phyloP scores from a whole-genome alignment of 1,140 invertebrate species.

The Nebria ingens region DNA sequence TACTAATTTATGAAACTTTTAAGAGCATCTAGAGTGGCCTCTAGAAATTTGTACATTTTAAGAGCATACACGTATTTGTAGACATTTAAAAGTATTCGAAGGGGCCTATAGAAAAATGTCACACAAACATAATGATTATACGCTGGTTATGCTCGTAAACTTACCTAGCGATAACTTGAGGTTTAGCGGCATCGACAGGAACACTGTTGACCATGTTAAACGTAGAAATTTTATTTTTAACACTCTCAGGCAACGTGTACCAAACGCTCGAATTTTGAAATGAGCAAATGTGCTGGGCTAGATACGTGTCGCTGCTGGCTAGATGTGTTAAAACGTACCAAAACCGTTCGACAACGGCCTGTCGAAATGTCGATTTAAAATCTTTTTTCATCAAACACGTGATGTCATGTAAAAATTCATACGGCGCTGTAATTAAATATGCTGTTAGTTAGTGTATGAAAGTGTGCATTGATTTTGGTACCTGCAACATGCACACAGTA shows the following conservation, averaged over 20 bases:
- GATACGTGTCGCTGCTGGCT: slow-evolving; percentile 54
- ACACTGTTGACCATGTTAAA: slow-evolving; percentile 53
- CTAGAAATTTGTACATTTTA: too few relatives aligned
- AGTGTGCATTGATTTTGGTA: slow-evolving; percentile 27
- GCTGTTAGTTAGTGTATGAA: neutral
- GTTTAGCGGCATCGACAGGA: slow-evolving; percentile 32
- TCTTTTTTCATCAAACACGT: slow-evolving; percentile 59
- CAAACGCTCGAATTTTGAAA: slow-evolving; percentile 52
- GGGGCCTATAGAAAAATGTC: neutral
- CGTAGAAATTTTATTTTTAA: slow-evolving; percentile 63
- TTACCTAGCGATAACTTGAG: slow-evolving; percentile 24
- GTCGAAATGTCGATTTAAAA: slow-evolving; percentile 56
- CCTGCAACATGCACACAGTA: slow-evolving; percentile 51
- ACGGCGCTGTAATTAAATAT: slow-evolving; percentile 45
- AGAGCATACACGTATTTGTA: too few relatives aligned
- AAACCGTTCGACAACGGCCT: slow-evolving; percentile 59
- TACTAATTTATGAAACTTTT: too few relatives aligned
- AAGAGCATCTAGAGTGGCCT: too few relatives aligned
- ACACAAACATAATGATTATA: neutral
- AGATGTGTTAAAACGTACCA: slow-evolving; percentile 53
- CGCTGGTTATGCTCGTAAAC: neutral
- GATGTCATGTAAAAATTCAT: slow-evolving; percentile 73
- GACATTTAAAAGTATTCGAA: too few relatives aligned
- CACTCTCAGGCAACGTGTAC: slow-evolving; percentile 61
- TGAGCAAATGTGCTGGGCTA: slow-evolving; percentile 59